Evolutionary conservation across 2,797 vertebrate species (phyloP), one percentile per base, ranked within the genome.

Genomic region (Sebastes trivittatus): DNA sequence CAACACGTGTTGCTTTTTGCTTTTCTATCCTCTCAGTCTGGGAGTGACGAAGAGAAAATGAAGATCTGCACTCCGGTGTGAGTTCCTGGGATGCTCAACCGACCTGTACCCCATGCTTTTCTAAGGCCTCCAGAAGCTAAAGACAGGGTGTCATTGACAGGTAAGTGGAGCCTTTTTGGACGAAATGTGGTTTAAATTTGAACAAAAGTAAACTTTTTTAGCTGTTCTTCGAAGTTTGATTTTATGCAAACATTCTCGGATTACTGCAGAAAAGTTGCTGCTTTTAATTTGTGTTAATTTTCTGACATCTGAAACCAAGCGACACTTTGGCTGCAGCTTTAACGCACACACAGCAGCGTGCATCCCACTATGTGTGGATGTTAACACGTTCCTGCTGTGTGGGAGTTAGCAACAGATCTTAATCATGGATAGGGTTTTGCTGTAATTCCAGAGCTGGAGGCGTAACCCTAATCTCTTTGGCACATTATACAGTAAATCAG

Each of bases 381-480:
- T 77, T 86, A 73, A 77, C 81, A 82, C 87, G 63, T 72, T 73
- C 30, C 77, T 79, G 66, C 80, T 80, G 83, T 2, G 65, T 80
- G 87, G 72, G 85, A 84, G 84, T 83, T 82, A 55, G 73, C 74
- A 74, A 13, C 83, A 78, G 84, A 91, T 89, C 84, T 91, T 92
- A 92, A 94, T 93, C 92, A 88, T 55, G 81, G 84, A 85, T 81
- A 10, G 73, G 62, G 80, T 85, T 90, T 86, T 92, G 74, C 85
- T 91, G 80, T 92, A 90, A 91, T 83, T 89, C 81, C 81, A 77
- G 78, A 83, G 84, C 74, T 83, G 74, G 76, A 90, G 82, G 84
- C 83, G 32, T 82, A 88, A 83, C 83, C 80, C 84, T 89, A 92
- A 94, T 94, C 89, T 92, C 82, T 90, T 76, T 90, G 87, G 84